Evolutionary conservation across 1,140 invertebrate genomes (phyloP), one percentile per base, ranked within the genome.

Genomic region (Luehdorfia chinensis): DNA sequence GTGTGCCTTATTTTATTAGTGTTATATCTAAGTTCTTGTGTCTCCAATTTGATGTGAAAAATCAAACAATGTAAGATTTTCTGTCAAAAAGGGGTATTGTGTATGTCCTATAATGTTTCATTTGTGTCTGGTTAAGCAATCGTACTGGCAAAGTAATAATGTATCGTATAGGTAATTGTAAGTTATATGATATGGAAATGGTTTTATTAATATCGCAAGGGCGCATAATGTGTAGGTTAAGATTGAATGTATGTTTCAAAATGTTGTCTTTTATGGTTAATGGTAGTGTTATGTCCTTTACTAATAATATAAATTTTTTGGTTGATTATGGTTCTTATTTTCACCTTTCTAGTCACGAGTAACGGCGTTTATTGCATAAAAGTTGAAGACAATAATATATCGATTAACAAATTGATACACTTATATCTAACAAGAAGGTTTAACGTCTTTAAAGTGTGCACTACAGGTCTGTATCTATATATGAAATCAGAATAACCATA

Each of bases 301-400:
- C 55, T 76, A 76, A 68, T 53, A 47, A 54, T 76, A 72, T 66
- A 50, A 39, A 60, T 63, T 59, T 76, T 73, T 73, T 33, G 19
- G 67, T 76, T 78, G 25, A 47, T 69, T 80, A 62, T 71, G 49
- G 52, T 50, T 60, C 69, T 70, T 55, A 49, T 68, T 72, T 76
- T 75, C 60, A 80, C 68, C 61, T 76, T 84, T 84, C 68, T 81
- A 61, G 80, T 78, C 80, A 75, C 60, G 71, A 84, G 80, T 84
- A 84, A 81, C 75, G 77, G 69, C 53, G 53, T 45, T 65, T 55
- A 48, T 55, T 55, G 65, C 18, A 61, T 63, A 52, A 56, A 64
- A 69, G 66, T 68, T 75, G 56, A 48, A 54, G 57, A 34, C 25
- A 30, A 28, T 16, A 33, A n/a, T n/a, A n/a, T n/a, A n/a, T n/a